Base-by-base conservation (phyloP, 2,113 vertebrate species). In the Callipepla squamata region DNA sequence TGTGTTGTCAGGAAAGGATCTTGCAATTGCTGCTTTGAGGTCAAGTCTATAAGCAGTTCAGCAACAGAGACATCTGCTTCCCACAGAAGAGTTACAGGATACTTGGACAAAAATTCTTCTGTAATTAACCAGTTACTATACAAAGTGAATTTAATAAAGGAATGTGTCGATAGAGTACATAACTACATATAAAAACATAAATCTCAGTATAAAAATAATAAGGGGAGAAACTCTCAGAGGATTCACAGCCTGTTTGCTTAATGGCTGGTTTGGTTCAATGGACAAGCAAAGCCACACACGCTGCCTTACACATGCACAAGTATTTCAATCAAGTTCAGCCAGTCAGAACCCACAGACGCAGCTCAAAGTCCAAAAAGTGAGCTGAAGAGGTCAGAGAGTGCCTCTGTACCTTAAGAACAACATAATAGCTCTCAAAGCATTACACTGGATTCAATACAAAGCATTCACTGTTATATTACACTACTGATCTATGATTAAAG, bases 341-440 rank as follows among this genome's bases (percentile, higher is more conserved):
- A 77, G 21, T 69, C 36, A 59, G 50, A 87, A 61, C 65, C 40
- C 40, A 83, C 36, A 70, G 36, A 80, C 57, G 70, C 23, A 87
- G 59, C 23, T 73, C 84, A 65, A 92, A 92, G 81, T 94, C 75
- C 68, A 77, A 85, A 70, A 89, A 73, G 14, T 66, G 28, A 93
- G 89, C 42, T 20, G 23, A 82, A 79, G 68, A 91, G 51, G 30
- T 70, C 42, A 90, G 16, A 34, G 21, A 48, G 20, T 11, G 1
- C 57, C 77, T 80, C 40, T 67, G 32, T 28, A 89, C 40, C 65
- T 87, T 66, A 42, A 67, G 58, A 76, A 9, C 19, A 25, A 13
- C 10, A 6, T 11, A 83, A 51, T 1, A 57, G 47, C 23, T 65
- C 47, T 58, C 42, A 8, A 83, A 70, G 44, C 13, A 13, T 57